A percentile compares a stretch with the other conserved stretches of the same genome.
These are phyloP conservation scores for Anneissia japonica DNA, from an alignment of 35 echinoderm and acorn worm species.

Conservation along the genomic window DNA sequence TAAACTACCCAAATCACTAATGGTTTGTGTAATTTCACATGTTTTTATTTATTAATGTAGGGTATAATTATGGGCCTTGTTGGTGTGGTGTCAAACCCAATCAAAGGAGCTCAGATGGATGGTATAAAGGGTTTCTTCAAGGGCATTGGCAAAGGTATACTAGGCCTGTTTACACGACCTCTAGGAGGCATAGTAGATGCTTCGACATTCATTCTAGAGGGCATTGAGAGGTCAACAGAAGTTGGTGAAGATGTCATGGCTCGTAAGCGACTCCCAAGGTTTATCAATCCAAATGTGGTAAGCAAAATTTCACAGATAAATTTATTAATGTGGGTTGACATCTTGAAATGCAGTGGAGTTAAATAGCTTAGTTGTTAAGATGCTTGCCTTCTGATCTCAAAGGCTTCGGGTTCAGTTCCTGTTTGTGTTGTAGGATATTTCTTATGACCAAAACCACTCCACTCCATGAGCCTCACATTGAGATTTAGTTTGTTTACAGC, in stretches of 20 bases:
- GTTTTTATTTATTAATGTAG: constrained; percentile 17
- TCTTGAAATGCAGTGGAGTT: too few species aligned
- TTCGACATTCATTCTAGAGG: constrained; percentile 83
- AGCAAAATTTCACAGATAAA: constrained; percentile 12
- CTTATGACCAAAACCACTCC: too few species aligned
- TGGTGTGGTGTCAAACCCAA: constrained; percentile 67
- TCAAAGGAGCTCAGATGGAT: constrained; percentile 78
- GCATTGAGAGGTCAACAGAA: constrained; percentile 86
- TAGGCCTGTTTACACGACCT: constrained; percentile 79
- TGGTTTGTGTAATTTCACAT: too few species aligned
- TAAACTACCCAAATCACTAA: too few species aligned
- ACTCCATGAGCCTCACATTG: too few species aligned
- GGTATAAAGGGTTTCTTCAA: constrained; percentile 98
- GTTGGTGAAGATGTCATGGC: constrained; percentile 59
- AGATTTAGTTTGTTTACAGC: too few species aligned
- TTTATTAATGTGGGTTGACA: too few species aligned
- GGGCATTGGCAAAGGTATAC: constrained; percentile 77
- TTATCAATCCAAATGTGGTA: constrained; percentile 78
- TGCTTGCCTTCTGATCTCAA: too few species aligned
- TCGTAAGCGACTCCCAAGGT: constrained; percentile 69
- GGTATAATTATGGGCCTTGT: constrained; percentile 80
- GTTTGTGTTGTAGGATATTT: too few species aligned
- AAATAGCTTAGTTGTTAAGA: too few species aligned
- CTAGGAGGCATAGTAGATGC: constrained; percentile 73
- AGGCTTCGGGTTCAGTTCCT: too few species aligned